These are phyloP conservation scores for Leptinotarsa rubiginosa DNA, from an alignment of 2,888 invertebrate genomes.

Conservation along the genomic window DNA sequence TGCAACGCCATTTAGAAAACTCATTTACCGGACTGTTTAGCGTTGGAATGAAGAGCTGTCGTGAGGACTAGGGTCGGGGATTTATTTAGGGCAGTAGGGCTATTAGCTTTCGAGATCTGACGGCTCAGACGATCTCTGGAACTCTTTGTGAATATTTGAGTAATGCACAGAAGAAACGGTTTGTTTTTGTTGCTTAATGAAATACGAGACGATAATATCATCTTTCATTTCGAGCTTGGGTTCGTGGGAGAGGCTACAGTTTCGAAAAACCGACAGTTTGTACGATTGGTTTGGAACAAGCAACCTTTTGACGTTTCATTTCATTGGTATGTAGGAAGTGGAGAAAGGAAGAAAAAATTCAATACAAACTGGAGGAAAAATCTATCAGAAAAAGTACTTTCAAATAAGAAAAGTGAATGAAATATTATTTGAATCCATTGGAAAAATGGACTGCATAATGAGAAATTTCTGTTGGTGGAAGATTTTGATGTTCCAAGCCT, in stretches of 20 bases:
- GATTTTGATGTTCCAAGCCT: too few species aligned
- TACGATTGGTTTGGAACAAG: too few species aligned
- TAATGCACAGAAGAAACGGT: neutral
- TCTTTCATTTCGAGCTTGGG: neutral
- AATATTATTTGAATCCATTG: too few species aligned
- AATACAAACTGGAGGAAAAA: too few species aligned
- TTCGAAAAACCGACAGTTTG: neutral
- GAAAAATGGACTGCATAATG: too few species aligned
- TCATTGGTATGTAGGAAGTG: too few species aligned
- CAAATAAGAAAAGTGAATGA: too few species aligned
- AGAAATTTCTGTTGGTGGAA: too few species aligned
- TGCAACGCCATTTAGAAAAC: neutral
- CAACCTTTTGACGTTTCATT: too few species aligned
- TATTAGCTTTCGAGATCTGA: constrained; percentile 4
- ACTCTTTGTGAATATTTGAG: neutral
- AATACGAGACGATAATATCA: neutral
- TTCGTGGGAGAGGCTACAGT: neutral
- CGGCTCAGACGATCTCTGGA: neutral
- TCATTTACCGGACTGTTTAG: neutral
- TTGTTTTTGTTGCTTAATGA: neutral
- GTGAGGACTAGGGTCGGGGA: neutral
- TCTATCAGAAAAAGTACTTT: too few species aligned
- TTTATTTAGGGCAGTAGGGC: constrained; percentile 5
- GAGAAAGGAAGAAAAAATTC: too few species aligned
- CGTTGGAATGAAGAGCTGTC: neutral